Evolutionary conservation across 1,140 invertebrate genomes (phyloP).

Genomic region (Heliconius nattereri): DNA sequence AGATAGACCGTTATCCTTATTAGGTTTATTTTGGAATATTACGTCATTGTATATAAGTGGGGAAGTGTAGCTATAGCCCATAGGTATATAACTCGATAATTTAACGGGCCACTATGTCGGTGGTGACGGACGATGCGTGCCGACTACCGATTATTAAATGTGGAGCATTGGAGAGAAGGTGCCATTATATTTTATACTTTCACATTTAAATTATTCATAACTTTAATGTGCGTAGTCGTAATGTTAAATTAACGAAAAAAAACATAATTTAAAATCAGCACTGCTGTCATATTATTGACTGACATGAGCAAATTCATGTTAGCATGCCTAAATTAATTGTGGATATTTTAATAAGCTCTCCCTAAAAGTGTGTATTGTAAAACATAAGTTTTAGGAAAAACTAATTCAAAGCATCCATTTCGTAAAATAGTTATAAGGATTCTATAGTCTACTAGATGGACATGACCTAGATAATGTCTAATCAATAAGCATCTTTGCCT

Average conservation of each 20-base stretch:
- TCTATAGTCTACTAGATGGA: background rate
- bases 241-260: background rate
- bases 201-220: conserved; percentile 36
- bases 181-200: conserved; percentile 43
- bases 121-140: conserved; percentile 47
- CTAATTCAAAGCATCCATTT: too few species aligned
- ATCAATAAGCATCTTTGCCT: background rate
- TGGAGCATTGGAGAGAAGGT: conserved; percentile 42
- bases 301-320: background rate
- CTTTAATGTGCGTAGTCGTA: conserved; percentile 26
- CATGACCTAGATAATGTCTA: conserved; percentile 20
- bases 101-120: conserved; percentile 22
- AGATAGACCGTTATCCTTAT: conserved; percentile 62
- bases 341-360: background rate
- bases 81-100: conserved; percentile 37
- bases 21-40: conserved; percentile 79
- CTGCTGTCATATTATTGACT: conserved; percentile 51
- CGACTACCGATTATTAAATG: conserved; percentile 37
- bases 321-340: background rate
- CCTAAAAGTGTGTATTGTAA: background rate
- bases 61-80: conserved; percentile 49
- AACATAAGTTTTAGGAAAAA: too few species aligned
- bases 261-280: conserved; percentile 36
- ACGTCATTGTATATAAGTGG: conserved; percentile 71
- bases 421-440: background rate